Evolutionary conservation across 2,113 vertebrate genomes (phyloP).

Genomic region (Chlamydotis undulata): DNA sequence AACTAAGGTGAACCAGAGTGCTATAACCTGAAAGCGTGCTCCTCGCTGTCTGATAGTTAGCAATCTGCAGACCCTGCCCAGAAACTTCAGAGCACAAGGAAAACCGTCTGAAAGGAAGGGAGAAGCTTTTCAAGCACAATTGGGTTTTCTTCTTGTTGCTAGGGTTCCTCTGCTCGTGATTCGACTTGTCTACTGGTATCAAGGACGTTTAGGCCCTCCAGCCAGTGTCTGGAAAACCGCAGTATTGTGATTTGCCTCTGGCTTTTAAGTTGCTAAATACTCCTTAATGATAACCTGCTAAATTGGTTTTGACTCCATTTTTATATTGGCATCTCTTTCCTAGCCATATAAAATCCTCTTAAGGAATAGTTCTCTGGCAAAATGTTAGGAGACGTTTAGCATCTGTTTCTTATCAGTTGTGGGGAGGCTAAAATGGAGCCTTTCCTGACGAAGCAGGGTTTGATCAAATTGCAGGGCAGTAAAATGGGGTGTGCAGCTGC

Average conservation of each 20-base stretch:
- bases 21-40: not conserved
- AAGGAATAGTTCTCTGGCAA: not conserved
- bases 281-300: constrained; percentile 29
- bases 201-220: constrained; percentile 34
- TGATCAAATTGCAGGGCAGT: not conserved
- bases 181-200: constrained; percentile 7
- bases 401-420: constrained; percentile 19
- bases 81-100: not conserved
- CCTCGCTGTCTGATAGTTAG: not conserved
- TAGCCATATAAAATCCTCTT: not conserved
- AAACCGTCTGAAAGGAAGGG: not conserved
- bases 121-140: not conserved
- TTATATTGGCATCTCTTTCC: constrained; percentile 12
- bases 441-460: not conserved
- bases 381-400: not conserved
- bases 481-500: not conserved
- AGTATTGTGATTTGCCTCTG: constrained; percentile 32
- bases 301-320: constrained; percentile 30
- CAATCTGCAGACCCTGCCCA: not conserved
- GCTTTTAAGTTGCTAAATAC: constrained; percentile 39
- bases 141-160: constrained; percentile 4
- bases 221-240: constrained; percentile 35
- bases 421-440: not conserved
- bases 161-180: not conserved
- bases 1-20: not conserved